phyloP scores from a whole-genome alignment of 2,888 invertebrate genomes.

The Pyrrhia umbra region DNA sequence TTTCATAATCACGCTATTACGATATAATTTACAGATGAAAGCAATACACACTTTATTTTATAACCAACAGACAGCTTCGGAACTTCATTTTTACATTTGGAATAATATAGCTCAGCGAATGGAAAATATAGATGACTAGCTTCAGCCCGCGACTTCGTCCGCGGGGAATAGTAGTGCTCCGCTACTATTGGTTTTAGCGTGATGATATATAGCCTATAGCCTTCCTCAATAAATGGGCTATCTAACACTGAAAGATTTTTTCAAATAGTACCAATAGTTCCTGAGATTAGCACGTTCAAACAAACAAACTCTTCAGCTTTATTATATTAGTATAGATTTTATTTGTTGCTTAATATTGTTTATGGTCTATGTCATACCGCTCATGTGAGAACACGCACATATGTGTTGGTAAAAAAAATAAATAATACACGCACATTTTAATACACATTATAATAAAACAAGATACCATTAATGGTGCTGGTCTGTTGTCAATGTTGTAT shows the following conservation, averaged over 20 bases:
- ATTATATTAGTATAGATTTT: no score
- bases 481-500: conserved; percentile 1
- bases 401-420: conserved; percentile 14
- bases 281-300: no score
- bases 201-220: no score
- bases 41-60: conserved; percentile 43
- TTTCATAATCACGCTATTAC: conserved; percentile 48
- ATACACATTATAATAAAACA: not conserved
- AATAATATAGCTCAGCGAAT: conserved; percentile 39
- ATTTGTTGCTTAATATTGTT: conserved; percentile 33
- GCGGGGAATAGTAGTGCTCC: no score
- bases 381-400: conserved; percentile 15
- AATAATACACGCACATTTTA: conserved; percentile 22
- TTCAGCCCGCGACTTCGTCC: no score
- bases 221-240: no score
- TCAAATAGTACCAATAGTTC: no score
- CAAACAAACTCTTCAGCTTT: no score
- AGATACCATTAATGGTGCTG: not conserved
- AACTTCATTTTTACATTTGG: conserved; percentile 53
- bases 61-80: conserved; percentile 12
- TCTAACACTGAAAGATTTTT: no score
- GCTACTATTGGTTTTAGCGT: no score
- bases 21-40: conserved; percentile 51
- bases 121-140: conserved; percentile 39
- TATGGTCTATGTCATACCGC: conserved; percentile 11